Percentiles rank a stretch among this genome's conserved stretches.
These are phyloP conservation scores for Drosophila santomea DNA, from an alignment of 1,140 invertebrate species.

Conservation along the genomic window DNA sequence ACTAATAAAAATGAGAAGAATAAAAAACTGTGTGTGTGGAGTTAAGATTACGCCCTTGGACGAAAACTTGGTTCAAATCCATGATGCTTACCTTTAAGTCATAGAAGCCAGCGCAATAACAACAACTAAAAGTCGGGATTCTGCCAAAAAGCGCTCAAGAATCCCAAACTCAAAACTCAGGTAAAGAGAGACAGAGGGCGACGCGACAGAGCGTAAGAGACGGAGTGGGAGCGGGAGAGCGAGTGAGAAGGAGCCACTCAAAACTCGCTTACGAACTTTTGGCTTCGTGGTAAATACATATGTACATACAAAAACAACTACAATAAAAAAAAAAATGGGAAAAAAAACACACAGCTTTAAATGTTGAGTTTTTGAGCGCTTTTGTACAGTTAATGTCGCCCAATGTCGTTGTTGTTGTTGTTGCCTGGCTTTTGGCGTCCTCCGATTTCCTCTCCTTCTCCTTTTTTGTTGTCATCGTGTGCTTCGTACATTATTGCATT, in stretches of 20 bases:
- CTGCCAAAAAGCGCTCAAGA: slow-evolving; percentile 33
- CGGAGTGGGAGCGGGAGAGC: slow-evolving; percentile 15
- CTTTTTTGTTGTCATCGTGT: slow-evolving; percentile 46
- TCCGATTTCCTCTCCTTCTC: slow-evolving; percentile 24
- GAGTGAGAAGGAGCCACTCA: slow-evolving; percentile 4
- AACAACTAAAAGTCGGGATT: slow-evolving; percentile 24
- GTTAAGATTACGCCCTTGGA: slow-evolving; percentile 16
- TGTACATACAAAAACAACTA: slow-evolving; percentile 36
- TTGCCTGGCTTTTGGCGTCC: slow-evolving; percentile 23
- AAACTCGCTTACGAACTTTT: slow-evolving; percentile 55
- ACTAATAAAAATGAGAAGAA: slow-evolving; percentile 15
- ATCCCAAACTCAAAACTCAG: slow-evolving; percentile 40
- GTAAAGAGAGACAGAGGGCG: slow-evolving; percentile 26
- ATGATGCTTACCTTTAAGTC: slow-evolving; percentile 23
- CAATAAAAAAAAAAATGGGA: no score
- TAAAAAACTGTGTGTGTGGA: slow-evolving; percentile 26
- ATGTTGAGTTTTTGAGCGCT: slow-evolving; percentile 36
- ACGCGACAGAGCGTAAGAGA: slow-evolving; percentile 6
- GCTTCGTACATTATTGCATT: slow-evolving; percentile 35
- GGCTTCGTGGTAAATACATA: slow-evolving; percentile 52
- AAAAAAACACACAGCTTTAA: slow-evolving; percentile 25
- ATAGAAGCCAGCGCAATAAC: background rate
- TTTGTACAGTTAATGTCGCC: slow-evolving; percentile 36
- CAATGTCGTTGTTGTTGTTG: slow-evolving; percentile 5
- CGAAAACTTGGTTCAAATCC: background rate